Evolutionary conservation across 2,113 vertebrate species (phyloP).

Genomic region (Psilopsiagon aymara): DNA sequence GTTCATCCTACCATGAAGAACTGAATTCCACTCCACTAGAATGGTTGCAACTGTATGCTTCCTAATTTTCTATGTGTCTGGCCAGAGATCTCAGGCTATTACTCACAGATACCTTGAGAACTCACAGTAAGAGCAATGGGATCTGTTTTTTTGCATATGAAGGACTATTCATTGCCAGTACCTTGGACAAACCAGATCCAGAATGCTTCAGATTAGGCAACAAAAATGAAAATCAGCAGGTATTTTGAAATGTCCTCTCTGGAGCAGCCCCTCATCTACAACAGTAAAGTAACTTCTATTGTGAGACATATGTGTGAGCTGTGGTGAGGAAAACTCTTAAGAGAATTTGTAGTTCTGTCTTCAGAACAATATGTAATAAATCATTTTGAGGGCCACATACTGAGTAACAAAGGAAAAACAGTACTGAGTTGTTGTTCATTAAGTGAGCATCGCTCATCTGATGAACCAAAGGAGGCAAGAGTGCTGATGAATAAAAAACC

Average conservation of each 20-base stretch:
- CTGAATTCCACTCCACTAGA: neutral
- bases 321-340: neutral
- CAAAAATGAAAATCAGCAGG: neutral
- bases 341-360: slow-evolving; percentile 7
- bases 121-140: neutral
- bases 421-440: neutral
- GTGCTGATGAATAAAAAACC: neutral
- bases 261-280: neutral
- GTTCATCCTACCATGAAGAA: neutral
- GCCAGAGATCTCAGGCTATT: neutral
- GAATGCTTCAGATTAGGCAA: slow-evolving; percentile 1
- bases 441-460: neutral
- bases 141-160: neutral
- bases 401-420: neutral
- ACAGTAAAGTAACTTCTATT: slow-evolving; percentile 1
- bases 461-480: neutral
- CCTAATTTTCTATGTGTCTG: neutral
- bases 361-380: slow-evolving; percentile 55
- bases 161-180: neutral
- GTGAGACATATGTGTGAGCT: neutral
- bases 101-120: neutral
- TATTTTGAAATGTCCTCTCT: slow-evolving; percentile 12
- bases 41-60: neutral
- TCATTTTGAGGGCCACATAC: slow-evolving; percentile 44
- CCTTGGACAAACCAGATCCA: neutral